Evolutionary conservation across 1,140 invertebrate species (phyloP).

Genomic region (Bombus cullumanus): DNA sequence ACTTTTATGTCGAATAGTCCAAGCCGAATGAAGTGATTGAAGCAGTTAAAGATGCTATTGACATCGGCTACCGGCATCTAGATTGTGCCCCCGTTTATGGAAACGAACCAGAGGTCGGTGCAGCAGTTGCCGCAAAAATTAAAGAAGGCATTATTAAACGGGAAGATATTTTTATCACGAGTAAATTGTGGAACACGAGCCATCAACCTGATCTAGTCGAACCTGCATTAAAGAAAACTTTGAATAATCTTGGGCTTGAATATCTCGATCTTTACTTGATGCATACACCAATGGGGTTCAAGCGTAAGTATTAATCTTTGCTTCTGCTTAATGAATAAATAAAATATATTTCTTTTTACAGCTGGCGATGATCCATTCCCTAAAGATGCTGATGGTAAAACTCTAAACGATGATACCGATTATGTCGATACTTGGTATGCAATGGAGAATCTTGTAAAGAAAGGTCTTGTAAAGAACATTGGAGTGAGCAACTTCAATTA

Average conservation of each 20-base stretch:
- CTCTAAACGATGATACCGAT: constrained; percentile 80
- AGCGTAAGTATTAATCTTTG: constrained; percentile 61
- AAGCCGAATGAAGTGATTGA: constrained; percentile 83
- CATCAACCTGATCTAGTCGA: constrained; percentile 80
- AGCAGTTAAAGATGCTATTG: constrained; percentile 86
- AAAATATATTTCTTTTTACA: constrained; percentile 2
- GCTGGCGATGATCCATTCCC: constrained; percentile 78
- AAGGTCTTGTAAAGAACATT: constrained; percentile 90
- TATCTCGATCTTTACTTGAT: constrained; percentile 91
- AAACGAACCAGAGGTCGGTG: constrained; percentile 93
- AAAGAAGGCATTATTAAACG: constrained; percentile 87
- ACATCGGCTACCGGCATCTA: constrained; percentile 87
- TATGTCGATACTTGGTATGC: constrained; percentile 87
- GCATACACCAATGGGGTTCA: constrained; percentile 89
- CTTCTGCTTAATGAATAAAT: neutral
- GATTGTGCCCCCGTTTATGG: constrained; percentile 87
- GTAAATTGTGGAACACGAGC: constrained; percentile 84
- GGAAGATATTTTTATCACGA: constrained; percentile 86
- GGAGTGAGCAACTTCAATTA: constrained; percentile 95
- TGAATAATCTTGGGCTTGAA: constrained; percentile 86
- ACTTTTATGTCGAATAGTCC: constrained; percentile 57
- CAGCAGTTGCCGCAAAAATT: constrained; percentile 88
- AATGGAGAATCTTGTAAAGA: constrained; percentile 88
- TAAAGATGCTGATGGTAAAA: constrained; percentile 78
- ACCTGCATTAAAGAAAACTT: constrained; percentile 83